Evolutionary conservation across 2,113 vertebrate species (phyloP).

Genomic region (Herpetotheres cachinnans): DNA sequence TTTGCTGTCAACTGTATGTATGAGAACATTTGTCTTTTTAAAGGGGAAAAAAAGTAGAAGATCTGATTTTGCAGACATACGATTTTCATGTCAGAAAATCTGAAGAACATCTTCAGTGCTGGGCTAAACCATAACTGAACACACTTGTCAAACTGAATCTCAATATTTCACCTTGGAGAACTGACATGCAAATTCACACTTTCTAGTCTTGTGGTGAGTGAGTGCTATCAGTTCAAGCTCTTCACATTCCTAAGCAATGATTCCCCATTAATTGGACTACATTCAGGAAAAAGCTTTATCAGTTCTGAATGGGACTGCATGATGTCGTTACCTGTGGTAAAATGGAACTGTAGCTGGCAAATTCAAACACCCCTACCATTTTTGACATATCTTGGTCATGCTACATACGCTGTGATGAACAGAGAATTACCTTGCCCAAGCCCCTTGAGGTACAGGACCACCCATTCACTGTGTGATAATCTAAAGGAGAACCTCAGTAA

Average conservation of each 20-base stretch:
- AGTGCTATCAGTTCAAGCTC: neutral
- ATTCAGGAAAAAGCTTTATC: neutral
- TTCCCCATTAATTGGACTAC: neutral
- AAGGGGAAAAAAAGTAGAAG: neutral
- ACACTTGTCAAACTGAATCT: neutral
- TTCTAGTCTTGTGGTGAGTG: neutral
- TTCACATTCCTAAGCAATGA: neutral
- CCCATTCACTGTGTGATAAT: neutral
- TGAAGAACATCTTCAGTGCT: neutral
- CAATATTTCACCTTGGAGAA: neutral
- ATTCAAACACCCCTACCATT: neutral
- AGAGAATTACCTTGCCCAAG: neutral
- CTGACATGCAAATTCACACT: neutral
- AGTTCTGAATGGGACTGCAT: neutral
- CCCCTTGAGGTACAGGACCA: neutral
- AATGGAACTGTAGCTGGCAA: neutral
- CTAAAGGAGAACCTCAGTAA: neutral
- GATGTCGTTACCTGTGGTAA: neutral
- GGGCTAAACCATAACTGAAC: neutral
- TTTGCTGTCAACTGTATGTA: neutral
- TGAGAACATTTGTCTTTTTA: neutral
- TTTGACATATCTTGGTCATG: neutral
- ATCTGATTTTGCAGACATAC: neutral
- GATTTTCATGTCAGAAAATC: neutral
- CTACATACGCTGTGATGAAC: neutral